These are phyloP conservation scores for Forbesichthys agassizii DNA, from an alignment of 2,113 vertebrate species.

Conservation along the genomic window DNA sequence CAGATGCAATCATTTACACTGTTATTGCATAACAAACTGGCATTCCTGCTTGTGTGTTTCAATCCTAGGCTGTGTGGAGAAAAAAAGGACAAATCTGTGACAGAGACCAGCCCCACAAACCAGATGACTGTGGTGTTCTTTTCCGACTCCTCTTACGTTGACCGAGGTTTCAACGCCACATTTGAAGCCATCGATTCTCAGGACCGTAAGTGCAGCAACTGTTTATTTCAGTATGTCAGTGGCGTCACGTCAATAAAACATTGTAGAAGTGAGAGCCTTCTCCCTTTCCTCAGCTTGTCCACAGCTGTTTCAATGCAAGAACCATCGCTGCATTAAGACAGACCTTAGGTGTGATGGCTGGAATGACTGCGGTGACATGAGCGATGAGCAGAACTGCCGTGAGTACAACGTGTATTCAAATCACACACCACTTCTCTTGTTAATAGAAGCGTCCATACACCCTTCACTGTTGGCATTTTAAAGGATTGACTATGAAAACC, in stretches of 20 bases:
- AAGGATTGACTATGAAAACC: not conserved
- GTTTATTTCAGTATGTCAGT: not conserved
- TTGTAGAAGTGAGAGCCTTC: not conserved
- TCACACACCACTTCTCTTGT: not conserved
- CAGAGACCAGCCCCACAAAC: conserved; percentile 72
- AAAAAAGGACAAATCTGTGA: conserved; percentile 49
- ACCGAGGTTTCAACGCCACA: conserved; percentile 83
- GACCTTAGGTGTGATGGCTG: conserved; percentile 88
- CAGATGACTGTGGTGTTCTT: conserved; percentile 78
- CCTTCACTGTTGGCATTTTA: not conserved
- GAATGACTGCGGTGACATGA: conserved; percentile 89
- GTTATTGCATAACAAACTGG: too few relatives aligned
- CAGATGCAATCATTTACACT: too few relatives aligned
- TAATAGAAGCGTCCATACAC: not conserved
- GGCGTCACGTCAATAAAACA: too few relatives aligned
- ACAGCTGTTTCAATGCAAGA: conserved; percentile 81
- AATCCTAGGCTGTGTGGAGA: conserved; percentile 83
- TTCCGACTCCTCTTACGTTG: conserved; percentile 84
- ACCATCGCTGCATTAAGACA: conserved; percentile 74
- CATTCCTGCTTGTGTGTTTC: conserved; percentile 1
- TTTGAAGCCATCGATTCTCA: conserved; percentile 79
- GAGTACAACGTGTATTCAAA: conserved; percentile 79
- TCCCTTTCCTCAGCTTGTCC: conserved; percentile 81
- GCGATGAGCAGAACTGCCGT: conserved; percentile 86
- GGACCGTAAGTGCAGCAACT: conserved; percentile 81